These are phyloP conservation scores for Calosoma granatense DNA, from an alignment of 1,140 invertebrate genomes.

Conservation along the genomic window DNA sequence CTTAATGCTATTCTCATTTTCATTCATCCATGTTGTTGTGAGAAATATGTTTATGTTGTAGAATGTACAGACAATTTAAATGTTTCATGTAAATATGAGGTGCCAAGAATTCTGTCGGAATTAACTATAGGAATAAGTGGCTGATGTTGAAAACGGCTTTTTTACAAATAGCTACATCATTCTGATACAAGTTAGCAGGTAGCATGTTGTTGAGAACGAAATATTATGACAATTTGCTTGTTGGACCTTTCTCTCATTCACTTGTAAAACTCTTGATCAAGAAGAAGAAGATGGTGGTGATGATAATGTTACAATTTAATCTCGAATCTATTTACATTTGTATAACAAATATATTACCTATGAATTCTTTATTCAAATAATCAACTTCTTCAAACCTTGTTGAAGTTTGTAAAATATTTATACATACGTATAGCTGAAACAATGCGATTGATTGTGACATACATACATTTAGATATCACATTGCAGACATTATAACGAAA, in stretches of 20 bases:
- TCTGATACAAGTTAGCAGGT: neutral
- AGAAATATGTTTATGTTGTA: neutral
- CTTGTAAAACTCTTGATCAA: neutral
- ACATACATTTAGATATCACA: neutral
- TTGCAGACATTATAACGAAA: neutral
- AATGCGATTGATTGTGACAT: neutral
- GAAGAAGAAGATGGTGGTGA: neutral
- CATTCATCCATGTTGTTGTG: too few relatives aligned
- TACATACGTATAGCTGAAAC: neutral
- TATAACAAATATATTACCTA: neutral
- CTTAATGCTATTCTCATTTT: neutral
- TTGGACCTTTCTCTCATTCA: neutral
- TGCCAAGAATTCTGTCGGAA: neutral
- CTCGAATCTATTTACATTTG: neutral
- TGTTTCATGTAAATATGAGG: neutral
- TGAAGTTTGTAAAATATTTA: conserved; percentile 1
- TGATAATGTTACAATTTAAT: neutral
- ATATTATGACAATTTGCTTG: neutral
- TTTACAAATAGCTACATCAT: neutral
- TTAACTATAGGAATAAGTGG: neutral
- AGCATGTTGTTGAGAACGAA: neutral
- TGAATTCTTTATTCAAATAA: neutral
- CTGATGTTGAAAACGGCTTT: neutral
- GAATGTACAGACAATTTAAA: neutral
- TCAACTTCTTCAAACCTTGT: neutral